Evolutionary conservation across 2,797 vertebrate species (phyloP), one percentile per base, ranked within the genome.

Genomic region (Limosa lapponica): DNA sequence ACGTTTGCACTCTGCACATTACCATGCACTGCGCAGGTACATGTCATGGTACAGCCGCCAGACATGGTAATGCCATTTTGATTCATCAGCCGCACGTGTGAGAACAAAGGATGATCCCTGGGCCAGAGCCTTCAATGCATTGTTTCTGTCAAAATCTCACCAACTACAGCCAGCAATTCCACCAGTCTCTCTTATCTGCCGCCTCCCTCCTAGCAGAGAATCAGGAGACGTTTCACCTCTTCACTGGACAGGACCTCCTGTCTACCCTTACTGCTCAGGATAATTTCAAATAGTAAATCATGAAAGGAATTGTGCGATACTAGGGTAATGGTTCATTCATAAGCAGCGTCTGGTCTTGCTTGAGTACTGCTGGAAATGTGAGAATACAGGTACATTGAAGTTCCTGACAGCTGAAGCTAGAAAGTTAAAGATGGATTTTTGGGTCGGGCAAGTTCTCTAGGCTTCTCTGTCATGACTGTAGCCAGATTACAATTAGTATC

Each of bases 111-210:
- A 13, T n/a, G 19, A 48, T 52, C 46, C 24, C 32, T 11, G 2
- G 30, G 41, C 20, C 41, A 66, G 37, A 91, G 71, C 36, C 37
- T 74, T 83, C 52, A 30, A 1, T 59, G 16, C 25, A 14, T 64
- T 61, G 11, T 73, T 86, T 84, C 36, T 85, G 28, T 64, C 37
- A 78, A 86, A 91, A 59, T 82, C 27, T 78, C 51, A 34, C 25
- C n/a, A 77, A 14, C 9, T 16, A 20, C 23, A 85, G 39, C 28
- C 36, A 34, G 18, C 0, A 0, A 25, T 65, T 89, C 28, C 6
- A 1, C 39, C 52, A 67, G 28, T 18, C 16, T 74, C 28, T 75
- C 27, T 57, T 77, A 11, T 46, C 20, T 87, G 52, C 57, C 8
- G 6, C 18, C 28, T 93, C 5, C 18, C 3, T 90, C 46, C 43